A percentile compares a stretch with the other conserved stretches of the same genome.
These are phyloP conservation scores for Apolygus lucorum DNA, from an alignment of 1,140 invertebrate genomes.

Conservation along the genomic window DNA sequence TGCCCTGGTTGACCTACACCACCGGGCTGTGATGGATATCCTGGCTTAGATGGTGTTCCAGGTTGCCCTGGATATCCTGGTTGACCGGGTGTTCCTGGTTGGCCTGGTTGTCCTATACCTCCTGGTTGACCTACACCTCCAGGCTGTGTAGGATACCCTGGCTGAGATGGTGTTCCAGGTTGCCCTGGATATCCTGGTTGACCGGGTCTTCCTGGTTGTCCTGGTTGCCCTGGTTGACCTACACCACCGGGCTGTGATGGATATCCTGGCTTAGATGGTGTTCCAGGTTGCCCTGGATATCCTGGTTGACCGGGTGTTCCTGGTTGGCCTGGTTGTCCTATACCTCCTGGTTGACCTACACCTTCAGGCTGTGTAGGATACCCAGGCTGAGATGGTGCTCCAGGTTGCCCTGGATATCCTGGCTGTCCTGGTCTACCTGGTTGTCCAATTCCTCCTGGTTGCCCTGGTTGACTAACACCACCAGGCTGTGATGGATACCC, in stretches of 20 bases:
- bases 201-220: slow-evolving; percentile 27
- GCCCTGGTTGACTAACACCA: slow-evolving; percentile 22
- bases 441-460: slow-evolving; percentile 32
- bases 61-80: slow-evolving; percentile 30
- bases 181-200: slow-evolving; percentile 30
- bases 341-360: slow-evolving; percentile 26
- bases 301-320: slow-evolving; percentile 33
- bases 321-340: slow-evolving; percentile 28
- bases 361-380: slow-evolving; percentile 22
- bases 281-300: slow-evolving; percentile 32
- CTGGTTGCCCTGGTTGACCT: slow-evolving; percentile 30
- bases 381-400: slow-evolving; percentile 26
- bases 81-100: slow-evolving; percentile 31
- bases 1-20: slow-evolving; percentile 25
- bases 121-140: too few species aligned
- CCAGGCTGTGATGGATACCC: slow-evolving; percentile 23
- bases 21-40: slow-evolving; percentile 23
- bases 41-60: slow-evolving; percentile 26
- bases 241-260: too few species aligned
- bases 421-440: slow-evolving; percentile 31
- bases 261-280: too few species aligned
- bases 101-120: too few species aligned
- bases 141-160: slow-evolving; percentile 31
- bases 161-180: slow-evolving; percentile 30
- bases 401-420: slow-evolving; percentile 28